phyloP scores from a whole-genome alignment of 2,888 invertebrate genomes.

The Ornithoptera priamus region DNA sequence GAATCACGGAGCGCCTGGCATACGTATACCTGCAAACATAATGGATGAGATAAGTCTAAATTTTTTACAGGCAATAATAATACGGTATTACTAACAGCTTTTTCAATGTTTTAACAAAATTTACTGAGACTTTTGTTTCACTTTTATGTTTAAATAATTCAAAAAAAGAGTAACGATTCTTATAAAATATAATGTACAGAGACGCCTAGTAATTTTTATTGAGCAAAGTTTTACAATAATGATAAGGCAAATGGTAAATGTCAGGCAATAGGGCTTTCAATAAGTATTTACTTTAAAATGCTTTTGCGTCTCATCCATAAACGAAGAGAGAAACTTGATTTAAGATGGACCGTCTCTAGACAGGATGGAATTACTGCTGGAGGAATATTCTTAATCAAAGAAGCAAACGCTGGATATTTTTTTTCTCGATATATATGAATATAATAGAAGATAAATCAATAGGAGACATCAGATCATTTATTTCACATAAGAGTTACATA shows the following conservation, averaged over 20 bases:
- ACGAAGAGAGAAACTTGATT: too few relatives aligned
- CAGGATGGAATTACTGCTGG: too few relatives aligned
- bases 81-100: too few relatives aligned
- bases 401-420: too few relatives aligned
- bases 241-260: neutral
- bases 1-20: constrained; percentile 86
- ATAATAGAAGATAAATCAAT: neutral
- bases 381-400: too few relatives aligned
- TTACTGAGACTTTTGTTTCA: too few relatives aligned
- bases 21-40: constrained; percentile 73
- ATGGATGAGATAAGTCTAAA: neutral
- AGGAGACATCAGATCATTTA: neutral
- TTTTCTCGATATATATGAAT: neutral
- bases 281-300: neutral
- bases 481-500: constrained; percentile 4
- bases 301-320: too few relatives aligned
- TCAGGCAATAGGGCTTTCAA: neutral
- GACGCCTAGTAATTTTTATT: neutral
- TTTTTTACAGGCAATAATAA: too few relatives aligned
- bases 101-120: too few relatives aligned
- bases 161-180: neutral
- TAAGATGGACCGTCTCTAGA: too few relatives aligned
- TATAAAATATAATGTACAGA: neutral
- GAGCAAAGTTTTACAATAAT: neutral
- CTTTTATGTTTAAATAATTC: neutral